phyloP scores from a whole-genome alignment of 1,140 invertebrate genomes.

The Littorina saxatilis region DNA sequence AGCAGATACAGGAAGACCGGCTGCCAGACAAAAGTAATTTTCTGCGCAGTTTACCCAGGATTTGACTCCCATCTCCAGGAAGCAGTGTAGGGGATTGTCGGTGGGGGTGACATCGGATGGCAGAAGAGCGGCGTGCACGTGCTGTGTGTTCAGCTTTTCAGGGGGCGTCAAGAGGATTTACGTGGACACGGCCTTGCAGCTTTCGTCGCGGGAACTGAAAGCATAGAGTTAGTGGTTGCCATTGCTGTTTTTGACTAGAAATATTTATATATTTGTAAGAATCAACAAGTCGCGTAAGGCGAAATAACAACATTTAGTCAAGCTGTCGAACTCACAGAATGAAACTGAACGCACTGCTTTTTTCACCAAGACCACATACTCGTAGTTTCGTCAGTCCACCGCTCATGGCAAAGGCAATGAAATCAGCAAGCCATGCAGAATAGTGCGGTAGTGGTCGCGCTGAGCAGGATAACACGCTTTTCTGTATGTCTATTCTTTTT shows the following conservation, averaged over 20 bases:
- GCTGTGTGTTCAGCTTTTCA: background rate
- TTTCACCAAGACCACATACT: too few species aligned
- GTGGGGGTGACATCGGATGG: background rate
- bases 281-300: too few species aligned
- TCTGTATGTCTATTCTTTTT: too few species aligned
- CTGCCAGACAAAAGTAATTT: conserved; percentile 40
- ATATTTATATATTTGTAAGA: too few species aligned
- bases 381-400: too few species aligned
- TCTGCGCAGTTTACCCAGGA: conserved; percentile 24
- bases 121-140: background rate
- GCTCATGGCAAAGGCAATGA: too few species aligned
- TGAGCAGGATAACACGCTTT: too few species aligned
- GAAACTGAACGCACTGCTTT: too few species aligned
- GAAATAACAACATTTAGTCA: too few species aligned
- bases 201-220: background rate
- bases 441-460: too few species aligned
- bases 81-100: background rate
- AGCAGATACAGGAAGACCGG: conserved; percentile 34
- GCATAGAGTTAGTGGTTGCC: background rate
- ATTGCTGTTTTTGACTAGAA: background rate
- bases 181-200: background rate
- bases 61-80: background rate
- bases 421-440: too few species aligned
- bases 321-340: too few species aligned
- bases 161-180: conserved; percentile 7